Conservation (phyloP, 2,888 invertebrate species). For the Allolobophora icterica region DNA sequence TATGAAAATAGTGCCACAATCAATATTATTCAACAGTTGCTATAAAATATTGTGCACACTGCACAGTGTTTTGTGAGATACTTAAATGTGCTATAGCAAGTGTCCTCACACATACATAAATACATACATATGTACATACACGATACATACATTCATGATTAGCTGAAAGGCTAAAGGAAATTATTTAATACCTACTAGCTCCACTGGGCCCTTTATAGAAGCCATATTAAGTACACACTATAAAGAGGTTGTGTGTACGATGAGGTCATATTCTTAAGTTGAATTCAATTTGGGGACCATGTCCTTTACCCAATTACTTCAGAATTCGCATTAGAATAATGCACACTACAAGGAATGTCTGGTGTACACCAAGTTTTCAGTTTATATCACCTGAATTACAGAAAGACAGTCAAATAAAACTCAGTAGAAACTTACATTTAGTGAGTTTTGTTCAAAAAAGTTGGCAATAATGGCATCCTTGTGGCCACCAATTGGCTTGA, state of each 20-base stretch:
- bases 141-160: not conserved
- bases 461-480: slow-evolving; percentile 82
- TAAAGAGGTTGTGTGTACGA: too few species aligned
- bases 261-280: not conserved
- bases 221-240: too few species aligned
- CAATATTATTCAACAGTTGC: too few species aligned
- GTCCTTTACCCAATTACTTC: not conserved
- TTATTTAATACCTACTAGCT: not conserved
- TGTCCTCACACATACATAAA: too few species aligned
- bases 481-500: slow-evolving; percentile 82
- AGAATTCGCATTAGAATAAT: not conserved
- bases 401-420: not conserved
- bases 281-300: not conserved
- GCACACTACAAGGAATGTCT: not conserved
- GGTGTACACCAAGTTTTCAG: not conserved
- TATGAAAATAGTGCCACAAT: too few species aligned
- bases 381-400: not conserved
- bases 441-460: slow-evolving; percentile 84
- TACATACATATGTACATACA: too few species aligned
- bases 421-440: slow-evolving; percentile 73
- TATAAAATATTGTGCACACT: too few species aligned
- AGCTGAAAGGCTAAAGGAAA: not conserved
- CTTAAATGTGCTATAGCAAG: too few species aligned
- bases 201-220: not conserved
- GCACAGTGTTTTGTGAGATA: too few species aligned